Conservation (phyloP, 2,888 invertebrate genomes). For the Apodemia duryi region DNA sequence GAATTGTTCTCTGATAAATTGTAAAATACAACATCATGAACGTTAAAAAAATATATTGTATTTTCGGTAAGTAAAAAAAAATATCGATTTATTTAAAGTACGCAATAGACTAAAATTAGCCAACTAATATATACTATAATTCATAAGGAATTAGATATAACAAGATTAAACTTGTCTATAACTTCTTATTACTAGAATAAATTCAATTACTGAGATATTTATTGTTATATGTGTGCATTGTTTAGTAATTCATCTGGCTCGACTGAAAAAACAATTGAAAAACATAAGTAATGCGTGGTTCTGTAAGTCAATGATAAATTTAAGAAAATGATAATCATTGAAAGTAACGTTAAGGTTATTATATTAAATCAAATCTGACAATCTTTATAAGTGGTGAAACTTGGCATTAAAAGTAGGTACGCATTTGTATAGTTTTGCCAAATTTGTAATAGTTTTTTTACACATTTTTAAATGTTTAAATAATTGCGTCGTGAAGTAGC, state of each 20-base stretch:
- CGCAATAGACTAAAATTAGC: constrained; percentile 66
- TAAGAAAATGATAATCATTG: too few relatives aligned
- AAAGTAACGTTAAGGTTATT: not conserved
- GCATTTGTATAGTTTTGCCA: not conserved
- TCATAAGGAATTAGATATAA: constrained; percentile 53
- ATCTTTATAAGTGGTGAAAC: not conserved
- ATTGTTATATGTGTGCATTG: not conserved
- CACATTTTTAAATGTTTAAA: not conserved
- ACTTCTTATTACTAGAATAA: constrained; percentile 20
- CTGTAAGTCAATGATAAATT: not conserved
- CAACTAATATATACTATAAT: constrained; percentile 61
- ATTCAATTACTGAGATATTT: constrained; percentile 13
- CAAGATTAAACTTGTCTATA: constrained; percentile 35
- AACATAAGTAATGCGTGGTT: not conserved
- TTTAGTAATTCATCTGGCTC: constrained; percentile 8
- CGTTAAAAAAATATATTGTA: too few relatives aligned
- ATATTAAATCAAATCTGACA: not conserved
- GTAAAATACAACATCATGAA: too few relatives aligned
- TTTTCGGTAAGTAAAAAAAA: too few relatives aligned
- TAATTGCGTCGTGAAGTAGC: not conserved
- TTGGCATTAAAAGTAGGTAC: not conserved
- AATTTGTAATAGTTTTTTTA: not conserved
- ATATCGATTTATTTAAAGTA: constrained; percentile 65
- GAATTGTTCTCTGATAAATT: too few relatives aligned
- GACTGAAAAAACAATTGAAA: not conserved